Evolutionary conservation across 1,140 invertebrate species (phyloP).

Genomic region (Drosophila suzukii): DNA sequence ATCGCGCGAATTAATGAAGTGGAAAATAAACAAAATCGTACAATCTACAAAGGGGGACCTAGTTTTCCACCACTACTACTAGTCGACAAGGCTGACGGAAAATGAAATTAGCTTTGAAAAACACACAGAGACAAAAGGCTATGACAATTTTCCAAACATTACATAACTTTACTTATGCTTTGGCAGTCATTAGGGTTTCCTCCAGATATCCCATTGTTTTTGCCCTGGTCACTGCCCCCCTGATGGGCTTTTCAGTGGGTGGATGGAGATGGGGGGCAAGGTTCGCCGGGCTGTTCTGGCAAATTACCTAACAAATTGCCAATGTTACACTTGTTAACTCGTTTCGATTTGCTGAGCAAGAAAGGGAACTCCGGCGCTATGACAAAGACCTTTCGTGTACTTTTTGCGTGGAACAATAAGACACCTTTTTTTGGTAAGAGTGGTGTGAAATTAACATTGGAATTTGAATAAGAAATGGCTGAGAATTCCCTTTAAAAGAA

Average conservation of each 20-base stretch:
- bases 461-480: constrained; percentile 1
- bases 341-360: constrained; percentile 67
- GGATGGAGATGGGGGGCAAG: constrained; percentile 9
- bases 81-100: constrained; percentile 48
- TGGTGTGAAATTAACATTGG: constrained; percentile 36
- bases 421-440: background rate
- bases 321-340: constrained; percentile 77
- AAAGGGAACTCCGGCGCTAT: constrained; percentile 35
- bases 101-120: constrained; percentile 65
- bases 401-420: constrained; percentile 16
- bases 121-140: constrained; percentile 20
- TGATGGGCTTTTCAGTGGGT: constrained; percentile 16
- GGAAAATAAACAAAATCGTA: constrained; percentile 76
- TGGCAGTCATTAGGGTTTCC: constrained; percentile 22
- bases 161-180: constrained; percentile 40
- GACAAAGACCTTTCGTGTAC: constrained; percentile 30
- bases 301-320: constrained; percentile 74
- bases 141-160: constrained; percentile 69
- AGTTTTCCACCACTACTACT: constrained; percentile 15
- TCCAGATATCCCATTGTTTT: constrained; percentile 21
- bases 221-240: constrained; percentile 52
- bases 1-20: constrained; percentile 75
- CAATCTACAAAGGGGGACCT: constrained; percentile 38
- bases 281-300: constrained; percentile 53
- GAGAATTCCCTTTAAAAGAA: background rate